Percentiles rank a stretch among this genome's conserved stretches.
Evolutionary conservation across 1,140 invertebrate species (phyloP).

Genomic region (Nomia melanderi): DNA sequence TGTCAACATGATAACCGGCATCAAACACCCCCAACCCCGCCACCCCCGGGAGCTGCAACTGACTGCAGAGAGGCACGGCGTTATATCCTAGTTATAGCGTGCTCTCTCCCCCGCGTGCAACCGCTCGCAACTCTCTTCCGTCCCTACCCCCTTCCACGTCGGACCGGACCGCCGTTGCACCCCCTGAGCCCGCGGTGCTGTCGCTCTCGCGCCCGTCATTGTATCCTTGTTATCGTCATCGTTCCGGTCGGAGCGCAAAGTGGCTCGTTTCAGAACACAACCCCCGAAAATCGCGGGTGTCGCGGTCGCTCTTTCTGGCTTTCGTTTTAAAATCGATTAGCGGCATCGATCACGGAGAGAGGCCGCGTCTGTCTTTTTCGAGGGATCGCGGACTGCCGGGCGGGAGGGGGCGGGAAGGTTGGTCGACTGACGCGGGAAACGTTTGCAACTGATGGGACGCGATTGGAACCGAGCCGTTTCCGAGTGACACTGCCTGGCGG

Average conservation of each 20-base stretch:
- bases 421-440: no score
- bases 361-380: slow-evolving; percentile 7
- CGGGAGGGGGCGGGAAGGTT: no score
- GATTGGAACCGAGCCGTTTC: neutral
- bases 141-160: slow-evolving; percentile 31
- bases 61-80: slow-evolving; percentile 74
- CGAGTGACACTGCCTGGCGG: no score
- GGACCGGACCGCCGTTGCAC: slow-evolving; percentile 13
- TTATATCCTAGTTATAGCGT: slow-evolving; percentile 75
- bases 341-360: slow-evolving; percentile 27
- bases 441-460: slow-evolving; percentile 8
- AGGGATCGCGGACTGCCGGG: neutral
- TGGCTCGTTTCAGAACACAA: slow-evolving; percentile 43
- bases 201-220: slow-evolving; percentile 61
- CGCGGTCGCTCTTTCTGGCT: slow-evolving; percentile 45
- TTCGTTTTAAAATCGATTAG: slow-evolving; percentile 48
- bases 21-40: slow-evolving; percentile 75
- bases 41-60: slow-evolving; percentile 74
- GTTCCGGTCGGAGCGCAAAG: slow-evolving; percentile 52
- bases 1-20: slow-evolving; percentile 80
- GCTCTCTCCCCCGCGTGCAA: slow-evolving; percentile 57
- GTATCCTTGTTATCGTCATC: slow-evolving; percentile 63
- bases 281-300: slow-evolving; percentile 43
- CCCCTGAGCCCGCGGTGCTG: slow-evolving; percentile 50
- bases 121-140: slow-evolving; percentile 22